A percentile compares a stretch with the other conserved stretches of the same genome.
phyloP scores from a whole-genome alignment of 2,113 vertebrate genomes.

The Bubo blakistoni region DNA sequence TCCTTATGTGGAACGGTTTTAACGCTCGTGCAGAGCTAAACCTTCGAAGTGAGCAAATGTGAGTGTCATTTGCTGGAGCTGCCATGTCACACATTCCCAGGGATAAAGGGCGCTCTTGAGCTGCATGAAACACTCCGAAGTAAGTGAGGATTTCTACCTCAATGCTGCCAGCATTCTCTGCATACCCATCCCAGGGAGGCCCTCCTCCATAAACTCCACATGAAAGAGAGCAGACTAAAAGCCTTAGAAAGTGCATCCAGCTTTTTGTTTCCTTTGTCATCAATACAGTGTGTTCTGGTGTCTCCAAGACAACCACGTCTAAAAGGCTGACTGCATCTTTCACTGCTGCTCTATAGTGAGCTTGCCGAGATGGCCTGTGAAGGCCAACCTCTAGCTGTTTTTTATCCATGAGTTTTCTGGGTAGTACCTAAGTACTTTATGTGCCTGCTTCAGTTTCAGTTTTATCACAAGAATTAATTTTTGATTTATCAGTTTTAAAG shows the following conservation, averaged over 20 bases:
- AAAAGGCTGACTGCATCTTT: slow-evolving; percentile 63
- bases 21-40: not conserved
- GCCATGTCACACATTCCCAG: accelerated
- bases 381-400: not conserved
- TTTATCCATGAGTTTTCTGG: not conserved
- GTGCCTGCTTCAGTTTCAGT: not conserved
- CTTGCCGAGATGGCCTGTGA: not conserved
- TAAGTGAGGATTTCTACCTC: slow-evolving; percentile 21
- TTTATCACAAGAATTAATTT: not conserved
- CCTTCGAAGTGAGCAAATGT: not conserved
- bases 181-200: slow-evolving; percentile 52
- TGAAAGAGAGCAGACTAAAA: slow-evolving; percentile 60
- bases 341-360: not conserved
- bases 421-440: not conserved
- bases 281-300: slow-evolving; percentile 60
- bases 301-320: slow-evolving; percentile 70
- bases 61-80: not conserved
- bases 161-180: slow-evolving; percentile 30
- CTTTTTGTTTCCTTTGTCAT: slow-evolving; percentile 69
- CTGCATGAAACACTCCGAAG: not conserved
- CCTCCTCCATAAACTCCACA: slow-evolving; percentile 41
- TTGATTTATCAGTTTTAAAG: not conserved
- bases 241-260: slow-evolving; percentile 64
- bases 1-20: not conserved
- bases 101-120: not conserved